A percentile compares a stretch with the other conserved stretches of the same genome.
These are phyloP conservation scores for Luehdorfia chinensis DNA, from an alignment of 1,140 invertebrate genomes.

Conservation along the genomic window DNA sequence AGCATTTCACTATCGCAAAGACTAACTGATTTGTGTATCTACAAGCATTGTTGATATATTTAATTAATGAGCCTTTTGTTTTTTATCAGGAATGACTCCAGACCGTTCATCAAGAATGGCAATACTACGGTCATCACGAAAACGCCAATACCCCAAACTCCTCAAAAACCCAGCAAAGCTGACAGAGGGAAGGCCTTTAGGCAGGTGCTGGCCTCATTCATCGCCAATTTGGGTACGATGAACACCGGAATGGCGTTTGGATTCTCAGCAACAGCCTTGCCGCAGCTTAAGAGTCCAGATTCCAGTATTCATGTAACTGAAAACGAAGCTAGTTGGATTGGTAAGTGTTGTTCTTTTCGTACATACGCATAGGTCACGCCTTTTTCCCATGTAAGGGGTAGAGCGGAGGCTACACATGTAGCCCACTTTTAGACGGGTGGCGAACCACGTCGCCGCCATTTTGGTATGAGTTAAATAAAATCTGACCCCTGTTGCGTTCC, in stretches of 20 bases:
- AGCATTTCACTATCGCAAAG: no score
- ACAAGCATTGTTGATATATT: no score
- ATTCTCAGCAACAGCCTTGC: conserved; percentile 84
- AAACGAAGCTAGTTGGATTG: conserved; percentile 84
- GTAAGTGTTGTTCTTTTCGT: conserved; percentile 65
- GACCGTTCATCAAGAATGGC: conserved; percentile 61
- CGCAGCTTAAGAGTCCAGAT: conserved; percentile 78
- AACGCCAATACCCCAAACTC: conserved; percentile 32
- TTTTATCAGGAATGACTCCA: conserved; percentile 59
- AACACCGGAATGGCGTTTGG: conserved; percentile 86
- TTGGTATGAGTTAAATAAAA: no score
- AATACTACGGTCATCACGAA: conserved; percentile 36
- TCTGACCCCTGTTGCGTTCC: no score
- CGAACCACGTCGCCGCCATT: no score
- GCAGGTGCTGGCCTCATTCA: conserved; percentile 80
- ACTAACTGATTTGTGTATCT: no score
- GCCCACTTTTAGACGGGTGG: no score
- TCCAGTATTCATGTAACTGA: conserved; percentile 79
- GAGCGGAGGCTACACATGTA: no score
- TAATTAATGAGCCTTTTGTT: no score
- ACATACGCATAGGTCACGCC: no score
- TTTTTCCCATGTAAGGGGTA: no score
- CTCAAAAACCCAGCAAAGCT: conserved; percentile 44
- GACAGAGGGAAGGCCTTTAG: conserved; percentile 75
- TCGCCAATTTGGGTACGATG: conserved; percentile 83